Conservation (phyloP, 2,113 vertebrate species). For the Platysteira castanea region DNA sequence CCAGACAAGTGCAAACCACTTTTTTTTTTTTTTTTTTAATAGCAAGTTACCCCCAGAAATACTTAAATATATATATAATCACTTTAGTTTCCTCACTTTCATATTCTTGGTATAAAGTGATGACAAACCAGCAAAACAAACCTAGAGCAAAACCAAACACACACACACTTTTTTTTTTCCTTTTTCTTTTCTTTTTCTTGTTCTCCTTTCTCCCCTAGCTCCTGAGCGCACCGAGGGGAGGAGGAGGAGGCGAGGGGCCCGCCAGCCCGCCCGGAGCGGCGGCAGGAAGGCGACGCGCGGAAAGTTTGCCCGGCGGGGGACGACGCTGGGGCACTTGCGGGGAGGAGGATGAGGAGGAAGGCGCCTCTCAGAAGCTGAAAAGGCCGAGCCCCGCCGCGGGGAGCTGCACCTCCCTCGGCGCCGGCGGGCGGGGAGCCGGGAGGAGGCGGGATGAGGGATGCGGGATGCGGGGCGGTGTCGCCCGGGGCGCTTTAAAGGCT, state of each 20-base stretch:
- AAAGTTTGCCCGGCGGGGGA: not conserved
- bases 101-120: not conserved
- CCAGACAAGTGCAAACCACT: accelerated
- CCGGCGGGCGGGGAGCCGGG: not conserved
- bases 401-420: not conserved
- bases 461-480: not conserved
- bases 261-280: no score
- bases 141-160: not conserved
- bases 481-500: not conserved
- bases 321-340: accelerated
- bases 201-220: accelerated
- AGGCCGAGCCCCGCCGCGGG: no score
- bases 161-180: not conserved
- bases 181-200: accelerated
- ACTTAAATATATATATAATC: not conserved
- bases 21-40: not conserved
- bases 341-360: not conserved
- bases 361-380: no score
- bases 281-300: no score
- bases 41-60: not conserved
- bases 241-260: not conserved
- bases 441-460: not conserved
- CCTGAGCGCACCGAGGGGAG: not conserved
- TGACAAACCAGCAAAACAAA: not conserved
- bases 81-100: not conserved